These are phyloP conservation scores for Synanthedon formicaeformis DNA, from an alignment of 2,888 invertebrate species.

Conservation along the genomic window DNA sequence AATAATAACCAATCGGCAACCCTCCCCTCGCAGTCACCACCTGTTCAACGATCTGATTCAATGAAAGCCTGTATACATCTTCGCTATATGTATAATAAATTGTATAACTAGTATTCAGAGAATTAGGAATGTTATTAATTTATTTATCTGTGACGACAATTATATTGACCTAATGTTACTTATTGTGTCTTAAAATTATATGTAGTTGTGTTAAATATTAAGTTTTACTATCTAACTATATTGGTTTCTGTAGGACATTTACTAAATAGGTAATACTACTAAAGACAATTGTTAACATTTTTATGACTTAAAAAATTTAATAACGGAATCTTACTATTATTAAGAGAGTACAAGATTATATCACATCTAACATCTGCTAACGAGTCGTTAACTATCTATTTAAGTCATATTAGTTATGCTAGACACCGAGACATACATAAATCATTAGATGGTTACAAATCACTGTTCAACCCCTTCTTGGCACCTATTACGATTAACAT, in stretches of 20 bases:
- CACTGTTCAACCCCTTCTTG: conserved; percentile 20
- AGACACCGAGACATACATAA: conserved; percentile 16
- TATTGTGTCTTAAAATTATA: no score
- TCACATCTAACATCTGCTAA: conserved; percentile 11
- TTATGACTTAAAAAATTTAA: no score
- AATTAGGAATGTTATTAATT: no score
- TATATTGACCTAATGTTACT: no score
- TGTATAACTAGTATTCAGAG: no score
- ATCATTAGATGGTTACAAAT: conserved; percentile 28
- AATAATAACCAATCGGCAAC: not conserved
- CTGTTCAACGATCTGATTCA: not conserved
- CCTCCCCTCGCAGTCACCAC: not conserved
- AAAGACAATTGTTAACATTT: no score
- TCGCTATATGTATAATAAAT: no score
- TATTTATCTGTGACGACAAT: no score
- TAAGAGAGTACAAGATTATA: no score
- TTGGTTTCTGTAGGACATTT: not conserved
- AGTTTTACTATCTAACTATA: no score
- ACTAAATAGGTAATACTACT: not conserved
- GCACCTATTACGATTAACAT: conserved; percentile 30
- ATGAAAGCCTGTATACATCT: not conserved
- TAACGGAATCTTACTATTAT: no score
- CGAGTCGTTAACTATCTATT: conserved; percentile 5
- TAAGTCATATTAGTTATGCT: conserved; percentile 7
- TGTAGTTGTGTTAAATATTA: no score